Evolutionary conservation across 2,113 vertebrate species (phyloP), one percentile per base, ranked within the genome.

Genomic region (Coturnix japonica): DNA sequence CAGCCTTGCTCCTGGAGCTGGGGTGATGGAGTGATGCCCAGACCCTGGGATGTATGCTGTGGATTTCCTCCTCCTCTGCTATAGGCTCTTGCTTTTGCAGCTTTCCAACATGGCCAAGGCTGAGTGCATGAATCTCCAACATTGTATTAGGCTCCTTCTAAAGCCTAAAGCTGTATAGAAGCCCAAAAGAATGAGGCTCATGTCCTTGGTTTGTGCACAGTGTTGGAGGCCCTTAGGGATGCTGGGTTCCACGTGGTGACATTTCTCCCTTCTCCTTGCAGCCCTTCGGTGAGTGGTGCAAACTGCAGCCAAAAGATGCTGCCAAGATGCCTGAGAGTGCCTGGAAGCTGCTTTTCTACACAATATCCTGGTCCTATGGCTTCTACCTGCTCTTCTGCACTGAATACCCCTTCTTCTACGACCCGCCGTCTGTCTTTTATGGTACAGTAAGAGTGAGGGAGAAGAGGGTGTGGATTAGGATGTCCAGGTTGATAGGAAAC

Each of bases 311-410:
- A 21, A 98, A 96, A 89, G 99, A 99, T 97, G 98, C 98, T 4
- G 98, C 98, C 94, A 99, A 99, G 98, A 98, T 99, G 98, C 99
- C 99, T 0, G 99, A 99, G 98, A 99, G 99, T 21, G 97, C 98
- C 77, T 99, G 99, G 99, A 99, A 99, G 97, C 97, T 99, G 95
- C 97, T 99, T 67, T 99, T 99, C 98, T 99, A 99, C 97, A 97
- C 97, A 5, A 85, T 98, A 64, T 98, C 98, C 25, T 99, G 99
- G 99, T 98, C 98, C 4, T 99, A 99, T 76, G 98, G 98, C 82
- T 95, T 94, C 91, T 99, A 99, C 98, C 97, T 99, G 97, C 99
- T 99, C 92, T 99, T 99, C 95, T 98, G 98, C 96, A 98, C 98
- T 1, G 96, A 98, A 77, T 99, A 99, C 92, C 97, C 98, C 93